Conservation (phyloP, 2,797 vertebrate genomes). For the Diglossa cyanea region DNA sequence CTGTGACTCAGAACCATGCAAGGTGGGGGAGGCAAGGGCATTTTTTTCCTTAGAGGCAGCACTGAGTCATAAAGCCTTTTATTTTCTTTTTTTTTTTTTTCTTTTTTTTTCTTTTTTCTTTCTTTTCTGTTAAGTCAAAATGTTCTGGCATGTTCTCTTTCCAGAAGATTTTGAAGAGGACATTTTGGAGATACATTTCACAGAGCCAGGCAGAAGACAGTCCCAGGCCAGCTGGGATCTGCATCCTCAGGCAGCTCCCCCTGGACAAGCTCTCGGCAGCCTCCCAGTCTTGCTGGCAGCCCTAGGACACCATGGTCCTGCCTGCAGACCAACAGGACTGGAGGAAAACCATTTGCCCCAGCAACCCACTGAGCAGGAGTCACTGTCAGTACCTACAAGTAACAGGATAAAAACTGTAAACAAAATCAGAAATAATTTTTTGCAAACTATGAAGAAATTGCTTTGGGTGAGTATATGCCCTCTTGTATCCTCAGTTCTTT, state of each 20-base stretch:
- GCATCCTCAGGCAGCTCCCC: neutral
- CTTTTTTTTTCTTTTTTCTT: neutral
- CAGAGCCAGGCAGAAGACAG: neutral
- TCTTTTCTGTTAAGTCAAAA: neutral
- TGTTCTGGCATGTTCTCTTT: neutral
- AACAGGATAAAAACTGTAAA: neutral
- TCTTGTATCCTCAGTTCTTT: neutral
- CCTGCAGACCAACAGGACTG: fast-evolving
- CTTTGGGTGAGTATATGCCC: neutral
- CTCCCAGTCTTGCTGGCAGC: neutral
- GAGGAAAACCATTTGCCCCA: neutral
- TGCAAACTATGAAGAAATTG: neutral
- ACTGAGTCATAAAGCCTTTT: constrained; percentile 40
- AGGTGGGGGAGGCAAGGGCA: neutral
- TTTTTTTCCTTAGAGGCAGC: constrained; percentile 28
- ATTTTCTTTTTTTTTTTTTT: no score
- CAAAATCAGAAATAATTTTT: neutral
- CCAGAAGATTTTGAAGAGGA: neutral
- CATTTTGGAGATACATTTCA: neutral
- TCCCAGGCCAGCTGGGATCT: neutral
- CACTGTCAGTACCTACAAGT: neutral
- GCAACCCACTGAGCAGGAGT: neutral
- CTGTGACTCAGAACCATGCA: constrained; percentile 26
- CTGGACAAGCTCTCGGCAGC: neutral
- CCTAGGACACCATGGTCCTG: fast-evolving